A percentile compares a stretch with the other conserved stretches of the same genome.
These are phyloP conservation scores for Eulemur rufifrons DNA, from an alignment of 2,113 vertebrate species.

Conservation along the genomic window DNA sequence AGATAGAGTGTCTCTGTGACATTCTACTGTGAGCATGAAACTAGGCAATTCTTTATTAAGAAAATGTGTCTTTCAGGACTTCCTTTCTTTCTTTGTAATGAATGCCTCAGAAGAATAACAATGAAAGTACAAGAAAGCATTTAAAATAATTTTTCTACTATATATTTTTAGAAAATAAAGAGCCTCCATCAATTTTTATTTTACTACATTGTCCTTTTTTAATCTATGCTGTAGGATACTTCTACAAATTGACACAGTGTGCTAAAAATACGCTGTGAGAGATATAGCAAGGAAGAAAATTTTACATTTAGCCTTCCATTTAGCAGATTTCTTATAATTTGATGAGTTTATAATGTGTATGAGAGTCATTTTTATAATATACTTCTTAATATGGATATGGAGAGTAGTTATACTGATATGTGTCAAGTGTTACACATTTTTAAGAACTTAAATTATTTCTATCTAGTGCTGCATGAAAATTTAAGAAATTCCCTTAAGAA, in stretches of 20 bases:
- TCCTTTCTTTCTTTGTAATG: neutral
- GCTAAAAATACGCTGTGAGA: neutral
- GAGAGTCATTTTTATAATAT: neutral
- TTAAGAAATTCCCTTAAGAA: neutral
- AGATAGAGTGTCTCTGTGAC: conserved; percentile 41
- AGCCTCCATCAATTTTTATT: neutral
- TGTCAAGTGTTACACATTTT: neutral
- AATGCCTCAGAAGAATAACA: neutral
- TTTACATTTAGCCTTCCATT: neutral
- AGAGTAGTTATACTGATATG: neutral
- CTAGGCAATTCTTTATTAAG: conserved; percentile 49
- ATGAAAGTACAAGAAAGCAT: neutral
- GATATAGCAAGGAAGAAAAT: neutral
- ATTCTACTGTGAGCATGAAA: conserved; percentile 2
- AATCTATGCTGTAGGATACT: neutral
- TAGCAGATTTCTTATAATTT: neutral
- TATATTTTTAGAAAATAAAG: neutral
- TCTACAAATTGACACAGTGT: neutral
- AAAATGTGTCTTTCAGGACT: neutral
- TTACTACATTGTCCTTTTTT: neutral
- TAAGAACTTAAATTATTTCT: neutral
- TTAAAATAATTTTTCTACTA: neutral
- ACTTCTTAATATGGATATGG: neutral
- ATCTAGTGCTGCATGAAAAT: neutral
- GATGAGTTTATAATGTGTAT: neutral